Base-by-base conservation (phyloP, 1,140 invertebrate species). In the Drosophila bipectinata region DNA sequence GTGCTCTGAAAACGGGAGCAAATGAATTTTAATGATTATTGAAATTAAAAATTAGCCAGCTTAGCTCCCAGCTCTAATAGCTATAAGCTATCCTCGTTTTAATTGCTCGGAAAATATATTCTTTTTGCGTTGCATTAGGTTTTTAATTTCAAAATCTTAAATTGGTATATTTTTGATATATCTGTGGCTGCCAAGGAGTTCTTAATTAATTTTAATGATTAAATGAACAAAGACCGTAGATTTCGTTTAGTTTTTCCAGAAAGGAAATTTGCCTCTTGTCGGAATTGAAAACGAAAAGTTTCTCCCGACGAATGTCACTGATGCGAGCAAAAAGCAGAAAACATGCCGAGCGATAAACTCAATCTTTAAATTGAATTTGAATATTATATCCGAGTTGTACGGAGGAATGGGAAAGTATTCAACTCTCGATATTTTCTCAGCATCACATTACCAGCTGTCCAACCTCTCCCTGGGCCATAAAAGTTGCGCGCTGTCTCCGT, bases 331-430 rank as follows among this genome's bases (percentile, higher is more conserved):
- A 81, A 72, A 75, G 82, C 79, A 79, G 83, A 77, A 88, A 88
- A 83, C 67, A 72, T 76, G 18, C 63, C 48, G 76, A 64, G 67
- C 75, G 83, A 88, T 79, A 88, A 83, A 79, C 79, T 89, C 79
- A 84, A 89, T 88, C 72, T 88, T 83, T 67, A 89, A 88, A 88
- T 88, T 88, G 83, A 88, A 88, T 88, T 88, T 88, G 84, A 83
- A 88, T 88, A 83, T 87, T 87, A 77, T 63, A 72, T 69, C 53
- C 47, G 57, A 44, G 10, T 44, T 48, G 34, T 15, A 48, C 24
- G 18, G 54, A 47, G 21, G 41, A 26, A 21, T 24, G 39, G 28
- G 48, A 51, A 76, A 80, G 77, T 34, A 58, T 62, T 82, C 62
- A 60, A 77, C 59, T 57, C 63, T 68, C 72, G 82, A 87, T 87